These are phyloP conservation scores for Galerucella calmariensis DNA, from an alignment of 2,888 invertebrate genomes.

Conservation along the genomic window DNA sequence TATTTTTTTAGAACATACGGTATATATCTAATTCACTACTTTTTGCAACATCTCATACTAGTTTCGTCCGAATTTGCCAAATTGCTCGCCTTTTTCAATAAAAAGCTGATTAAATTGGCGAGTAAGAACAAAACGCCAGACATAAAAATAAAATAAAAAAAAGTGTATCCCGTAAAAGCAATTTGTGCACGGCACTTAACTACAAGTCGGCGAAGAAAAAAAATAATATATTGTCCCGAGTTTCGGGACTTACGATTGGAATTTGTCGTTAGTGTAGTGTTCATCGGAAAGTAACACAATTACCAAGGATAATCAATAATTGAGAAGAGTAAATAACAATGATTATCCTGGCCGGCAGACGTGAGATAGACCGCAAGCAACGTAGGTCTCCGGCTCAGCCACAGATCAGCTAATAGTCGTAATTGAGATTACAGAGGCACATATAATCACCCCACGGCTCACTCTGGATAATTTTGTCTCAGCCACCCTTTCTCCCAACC, in stretches of 20 bases:
- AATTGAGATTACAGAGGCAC: constrained; percentile 62
- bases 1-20: background rate
- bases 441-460: constrained; percentile 55
- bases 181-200: constrained; percentile 36
- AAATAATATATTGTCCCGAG: constrained; percentile 35
- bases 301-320: constrained; percentile 63
- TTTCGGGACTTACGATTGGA: constrained; percentile 31
- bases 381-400: constrained; percentile 32
- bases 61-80: background rate
- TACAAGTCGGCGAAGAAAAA: constrained; percentile 31
- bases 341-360: constrained; percentile 60
- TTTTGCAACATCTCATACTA: background rate
- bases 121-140: constrained; percentile 14
- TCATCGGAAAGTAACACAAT: constrained; percentile 56
- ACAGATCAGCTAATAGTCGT: constrained; percentile 59
- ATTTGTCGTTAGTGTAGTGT: constrained; percentile 43
- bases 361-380: constrained; percentile 52
- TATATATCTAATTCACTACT: background rate
- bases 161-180: constrained; percentile 17
- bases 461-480: constrained; percentile 39
- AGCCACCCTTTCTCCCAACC: constrained; percentile 38
- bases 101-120: background rate
- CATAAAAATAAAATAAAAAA: constrained; percentile 5
- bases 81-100: background rate
- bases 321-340: constrained; percentile 62